Evolutionary conservation across 2,797 vertebrate genomes (phyloP).

Genomic region (Sebastes nivosus): DNA sequence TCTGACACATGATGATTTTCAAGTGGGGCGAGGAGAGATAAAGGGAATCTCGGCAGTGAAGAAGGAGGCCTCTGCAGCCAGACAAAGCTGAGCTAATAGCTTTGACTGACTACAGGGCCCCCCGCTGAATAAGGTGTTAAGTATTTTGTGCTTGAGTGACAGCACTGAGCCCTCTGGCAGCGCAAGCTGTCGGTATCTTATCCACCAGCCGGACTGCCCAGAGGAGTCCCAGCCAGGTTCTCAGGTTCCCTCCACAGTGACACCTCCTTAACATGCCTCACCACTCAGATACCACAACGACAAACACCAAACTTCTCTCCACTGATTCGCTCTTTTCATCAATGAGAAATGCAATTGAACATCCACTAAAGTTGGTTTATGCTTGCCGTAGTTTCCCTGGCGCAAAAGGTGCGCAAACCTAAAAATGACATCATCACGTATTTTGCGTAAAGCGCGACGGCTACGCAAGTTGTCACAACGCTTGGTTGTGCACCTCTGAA

Average conservation of each 20-base stretch:
- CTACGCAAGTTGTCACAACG: fast-evolving
- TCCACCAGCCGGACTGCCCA: conserved; percentile 26
- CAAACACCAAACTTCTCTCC: not conserved
- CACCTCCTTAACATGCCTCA: conserved; percentile 54
- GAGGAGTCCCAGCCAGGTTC: conserved; percentile 24
- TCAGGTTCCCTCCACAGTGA: conserved; percentile 24
- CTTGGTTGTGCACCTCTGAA: not conserved
- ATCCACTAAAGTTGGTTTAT: not conserved
- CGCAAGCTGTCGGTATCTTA: conserved; percentile 22
- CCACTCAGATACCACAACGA: conserved; percentile 10
- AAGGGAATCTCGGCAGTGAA: not conserved
- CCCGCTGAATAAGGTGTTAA: conserved; percentile 54
- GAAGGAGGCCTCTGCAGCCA: conserved; percentile 12
- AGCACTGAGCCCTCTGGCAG: conserved; percentile 18
- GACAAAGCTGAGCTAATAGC: conserved; percentile 35
- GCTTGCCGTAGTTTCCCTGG: fast-evolving
- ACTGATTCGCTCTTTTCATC: not conserved
- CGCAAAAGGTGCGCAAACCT: not conserved
- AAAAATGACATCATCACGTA: not conserved
- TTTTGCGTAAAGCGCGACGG: not conserved
- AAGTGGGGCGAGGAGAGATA: conserved; percentile 12
- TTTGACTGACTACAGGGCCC: conserved; percentile 25
- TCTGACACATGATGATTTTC: conserved; percentile 15
- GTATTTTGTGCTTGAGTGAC: conserved; percentile 57
- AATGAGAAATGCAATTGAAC: not conserved